Conservation (phyloP, 1,140 invertebrate species). For the Schmidtea mediterranea region DNA sequence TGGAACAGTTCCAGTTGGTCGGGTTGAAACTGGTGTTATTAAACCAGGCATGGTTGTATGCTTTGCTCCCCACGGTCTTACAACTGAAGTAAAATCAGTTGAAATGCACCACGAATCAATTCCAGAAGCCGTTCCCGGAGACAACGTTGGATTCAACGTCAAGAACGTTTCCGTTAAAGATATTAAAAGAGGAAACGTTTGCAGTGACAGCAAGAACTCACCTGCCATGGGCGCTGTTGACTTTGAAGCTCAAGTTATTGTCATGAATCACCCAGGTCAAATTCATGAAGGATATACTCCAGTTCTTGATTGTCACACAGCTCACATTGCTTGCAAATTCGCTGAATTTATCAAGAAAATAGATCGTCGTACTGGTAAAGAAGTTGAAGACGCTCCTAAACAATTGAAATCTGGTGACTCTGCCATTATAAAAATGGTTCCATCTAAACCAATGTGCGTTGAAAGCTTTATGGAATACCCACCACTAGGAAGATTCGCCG, state of each 20-base stretch:
- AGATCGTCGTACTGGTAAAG: conserved; percentile 60
- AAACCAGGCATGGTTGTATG: conserved; percentile 92
- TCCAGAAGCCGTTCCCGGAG: conserved; percentile 64
- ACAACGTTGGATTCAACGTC: conserved; percentile 91
- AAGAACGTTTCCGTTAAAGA: conserved; percentile 93
- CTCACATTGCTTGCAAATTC: conserved; percentile 92
- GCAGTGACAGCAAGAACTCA: conserved; percentile 70
- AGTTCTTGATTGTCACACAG: conserved; percentile 88
- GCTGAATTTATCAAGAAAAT: conserved; percentile 82
- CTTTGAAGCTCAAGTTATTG: conserved; percentile 38
- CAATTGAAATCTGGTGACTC: conserved; percentile 77
- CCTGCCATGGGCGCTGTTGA: neutral
- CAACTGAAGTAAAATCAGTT: conserved; percentile 52
- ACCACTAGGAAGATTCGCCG: conserved; percentile 83
- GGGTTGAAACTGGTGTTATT: conserved; percentile 75
- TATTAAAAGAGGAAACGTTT: conserved; percentile 73
- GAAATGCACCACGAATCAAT: conserved; percentile 94
- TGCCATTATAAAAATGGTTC: conserved; percentile 63
- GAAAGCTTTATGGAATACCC: conserved; percentile 91
- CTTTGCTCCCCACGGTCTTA: conserved; percentile 42
- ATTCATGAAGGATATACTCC: conserved; percentile 80
- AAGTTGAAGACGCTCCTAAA: conserved; percentile 28
- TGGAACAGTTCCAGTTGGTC: conserved; percentile 79
- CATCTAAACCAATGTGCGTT: conserved; percentile 76
- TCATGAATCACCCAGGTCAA: conserved; percentile 76